Evolutionary conservation across 2,797 vertebrate genomes (phyloP), one percentile per base, ranked within the genome.

Genomic region (Argyrosomus regius): DNA sequence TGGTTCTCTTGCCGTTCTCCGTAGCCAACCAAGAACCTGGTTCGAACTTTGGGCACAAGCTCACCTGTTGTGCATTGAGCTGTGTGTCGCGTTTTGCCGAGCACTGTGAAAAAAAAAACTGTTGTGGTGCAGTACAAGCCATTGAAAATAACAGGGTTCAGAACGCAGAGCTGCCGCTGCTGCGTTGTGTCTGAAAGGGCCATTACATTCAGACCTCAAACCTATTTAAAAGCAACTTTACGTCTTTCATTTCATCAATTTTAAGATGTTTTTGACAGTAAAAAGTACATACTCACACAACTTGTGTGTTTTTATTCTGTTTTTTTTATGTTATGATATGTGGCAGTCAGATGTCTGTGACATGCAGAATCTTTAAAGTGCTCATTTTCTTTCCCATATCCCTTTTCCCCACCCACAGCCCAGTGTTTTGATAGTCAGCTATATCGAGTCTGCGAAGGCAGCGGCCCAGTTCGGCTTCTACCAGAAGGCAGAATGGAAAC

Each of bases 341-440:
- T 43, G 4, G 18, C 45, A 31, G 11, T 26, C 6, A 2, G 20
- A 70, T 84, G 48, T 64, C 41, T 87, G 17, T 74, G 20, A 53
- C 17, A 18, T 59, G 45, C 66, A 60, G 41, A 24, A 58, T 65
- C 31, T 71, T 79, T 49, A 53, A 89, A 69, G 43, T 67, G 53
- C 72, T 85, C 16, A 74, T 87, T 76, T 84, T 87, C 59, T 84
- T 78, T 63, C 31, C 62, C 59, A 5, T 74, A 6, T 89, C 63
- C 62, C 6, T 72, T 1, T 35, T 78, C 26, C 59, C 68, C 80
- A 83, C 80, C 86, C 82, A 57, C 92, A 99, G 98, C 98, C 98
- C 88, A 97, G 97, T 87, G 97, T 99, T 83, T 95, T 99, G 95
- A 97, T 99, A 0, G 96, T 98, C 91, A 98, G 97, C 93, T 99